These are phyloP conservation scores for Nymphalis io DNA, from an alignment of 1,140 invertebrate genomes.

Conservation along the genomic window DNA sequence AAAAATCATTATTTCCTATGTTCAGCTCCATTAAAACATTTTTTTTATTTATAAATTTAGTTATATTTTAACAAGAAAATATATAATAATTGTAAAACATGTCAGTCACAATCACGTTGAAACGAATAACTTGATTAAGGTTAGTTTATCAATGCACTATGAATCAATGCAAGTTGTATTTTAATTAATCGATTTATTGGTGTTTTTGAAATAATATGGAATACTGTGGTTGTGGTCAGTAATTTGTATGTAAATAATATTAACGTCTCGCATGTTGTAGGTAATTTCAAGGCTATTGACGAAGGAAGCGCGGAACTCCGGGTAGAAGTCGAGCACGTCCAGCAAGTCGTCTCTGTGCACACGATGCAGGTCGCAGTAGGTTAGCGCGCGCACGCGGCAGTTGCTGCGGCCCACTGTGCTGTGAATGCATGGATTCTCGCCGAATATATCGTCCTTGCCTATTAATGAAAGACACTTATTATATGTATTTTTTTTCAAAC, in stretches of 20 bases:
- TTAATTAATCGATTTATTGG: too few relatives aligned
- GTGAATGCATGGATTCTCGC: slow-evolving; percentile 97
- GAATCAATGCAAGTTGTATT: too few relatives aligned
- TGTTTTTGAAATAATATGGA: too few relatives aligned
- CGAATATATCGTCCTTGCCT: slow-evolving; percentile 99
- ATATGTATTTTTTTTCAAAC: too few relatives aligned
- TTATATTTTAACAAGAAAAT: too few relatives aligned
- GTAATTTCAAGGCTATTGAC: slow-evolving; percentile 97
- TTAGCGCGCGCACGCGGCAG: slow-evolving; percentile 98
- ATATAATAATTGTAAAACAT: too few relatives aligned
- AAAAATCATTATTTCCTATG: background rate
- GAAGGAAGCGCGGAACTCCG: slow-evolving; percentile 96
- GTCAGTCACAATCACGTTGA: too few relatives aligned
- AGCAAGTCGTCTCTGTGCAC: slow-evolving; percentile 97
- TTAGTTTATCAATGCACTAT: too few relatives aligned
- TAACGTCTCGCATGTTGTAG: slow-evolving; percentile 97
- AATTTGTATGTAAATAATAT: slow-evolving; percentile 47
- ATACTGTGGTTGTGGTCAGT: background rate
- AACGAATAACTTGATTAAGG: too few relatives aligned
- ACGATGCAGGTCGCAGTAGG: slow-evolving; percentile 99
- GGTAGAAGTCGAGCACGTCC: slow-evolving; percentile 98
- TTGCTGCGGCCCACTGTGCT: slow-evolving; percentile 97
- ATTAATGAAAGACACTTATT: slow-evolving; percentile 43
- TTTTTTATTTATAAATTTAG: too few relatives aligned
- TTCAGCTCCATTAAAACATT: too few relatives aligned